phyloP scores from a whole-genome alignment of 2,888 invertebrate species.

The Crematogaster levior region DNA sequence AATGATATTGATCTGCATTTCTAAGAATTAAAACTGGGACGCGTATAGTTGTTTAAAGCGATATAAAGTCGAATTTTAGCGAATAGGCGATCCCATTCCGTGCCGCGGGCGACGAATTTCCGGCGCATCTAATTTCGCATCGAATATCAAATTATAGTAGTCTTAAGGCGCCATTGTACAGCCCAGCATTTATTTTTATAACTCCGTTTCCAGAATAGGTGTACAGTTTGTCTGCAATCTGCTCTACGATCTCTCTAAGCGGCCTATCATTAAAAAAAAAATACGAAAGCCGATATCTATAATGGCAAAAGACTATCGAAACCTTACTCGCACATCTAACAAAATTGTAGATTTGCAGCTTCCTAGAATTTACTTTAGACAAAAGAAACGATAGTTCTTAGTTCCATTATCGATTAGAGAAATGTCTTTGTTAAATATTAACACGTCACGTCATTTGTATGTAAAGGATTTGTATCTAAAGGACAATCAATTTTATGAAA shows the following conservation, averaged over 20 bases:
- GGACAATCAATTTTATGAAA: background rate
- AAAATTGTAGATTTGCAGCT: slow-evolving; percentile 17
- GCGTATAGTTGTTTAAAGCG: slow-evolving; percentile 2
- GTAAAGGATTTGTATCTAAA: too few relatives aligned
- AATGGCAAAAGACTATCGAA: slow-evolving; percentile 9
- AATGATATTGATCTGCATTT: slow-evolving; percentile 47
- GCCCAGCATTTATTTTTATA: slow-evolving; percentile 59
- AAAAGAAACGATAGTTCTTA: background rate
- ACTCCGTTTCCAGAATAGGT: slow-evolving; percentile 48
- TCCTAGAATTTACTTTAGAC: background rate
- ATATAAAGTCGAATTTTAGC: slow-evolving; percentile 33
- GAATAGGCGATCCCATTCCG: slow-evolving; percentile 51
- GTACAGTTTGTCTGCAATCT: slow-evolving; percentile 41
- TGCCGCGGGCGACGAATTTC: slow-evolving; percentile 62
- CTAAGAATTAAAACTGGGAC: slow-evolving; percentile 34
- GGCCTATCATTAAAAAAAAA: slow-evolving; percentile 36
- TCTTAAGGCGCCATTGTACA: slow-evolving; percentile 50
- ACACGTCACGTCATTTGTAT: background rate
- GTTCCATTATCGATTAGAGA: background rate
- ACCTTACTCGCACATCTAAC: background rate
- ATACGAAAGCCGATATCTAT: slow-evolving; percentile 1
- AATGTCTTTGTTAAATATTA: background rate
- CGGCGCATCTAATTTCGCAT: slow-evolving; percentile 60
- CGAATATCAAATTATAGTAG: slow-evolving; percentile 69
- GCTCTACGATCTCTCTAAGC: slow-evolving; percentile 32